Evolutionary conservation across 2,888 invertebrate species (phyloP), one percentile per base, ranked within the genome.

Genomic region (Azorinus chamasolen): DNA sequence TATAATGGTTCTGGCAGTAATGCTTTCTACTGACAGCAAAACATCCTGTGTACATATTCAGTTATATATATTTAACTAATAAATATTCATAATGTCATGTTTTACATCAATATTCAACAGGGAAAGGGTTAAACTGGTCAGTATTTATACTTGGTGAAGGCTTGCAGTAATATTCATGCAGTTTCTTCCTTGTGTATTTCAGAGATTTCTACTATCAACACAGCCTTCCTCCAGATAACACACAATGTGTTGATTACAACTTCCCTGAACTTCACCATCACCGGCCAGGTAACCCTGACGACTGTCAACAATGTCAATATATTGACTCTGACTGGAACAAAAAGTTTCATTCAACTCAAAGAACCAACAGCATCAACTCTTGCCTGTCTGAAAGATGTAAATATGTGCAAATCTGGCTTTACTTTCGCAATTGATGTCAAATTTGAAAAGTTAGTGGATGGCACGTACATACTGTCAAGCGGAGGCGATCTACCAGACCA

Each of bases 391-490:
- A 62, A 53, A 20, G 64, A 86, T 51, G 66, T 86, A 0, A 73
- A 82, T 43, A 50, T 22, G 0, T 86, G 86, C 59, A 57, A 58
- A 3, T 63, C 69, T 12, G 86, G 86, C 0, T 86, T 83, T 24
- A 84, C 86, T 0, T 63, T 84, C 5, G 58, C 57, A 4, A 46
- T 84, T 4, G 80, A 86, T 25, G 57, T 84, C 18, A 81, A 77
- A 16, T 83, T 86, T 51, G 59, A 45, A 3, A 58, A 48, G 18
- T 53, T 86, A 8, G 10, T 63, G 1, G 78, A 84, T 39, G 79
- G 83, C 37, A 79, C 83, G 0, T 84, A 70, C 39, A 79, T 86
- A 5, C 58, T 86, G 18, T 83, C 83, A 5, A 86, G 83, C 53
- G 86, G 86, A 10, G 86, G 84, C 3, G 66, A 82, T 24, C 46